These are phyloP conservation scores for Leucoptera coffeella DNA, from an alignment of 2,888 invertebrate genomes.

Conservation along the genomic window DNA sequence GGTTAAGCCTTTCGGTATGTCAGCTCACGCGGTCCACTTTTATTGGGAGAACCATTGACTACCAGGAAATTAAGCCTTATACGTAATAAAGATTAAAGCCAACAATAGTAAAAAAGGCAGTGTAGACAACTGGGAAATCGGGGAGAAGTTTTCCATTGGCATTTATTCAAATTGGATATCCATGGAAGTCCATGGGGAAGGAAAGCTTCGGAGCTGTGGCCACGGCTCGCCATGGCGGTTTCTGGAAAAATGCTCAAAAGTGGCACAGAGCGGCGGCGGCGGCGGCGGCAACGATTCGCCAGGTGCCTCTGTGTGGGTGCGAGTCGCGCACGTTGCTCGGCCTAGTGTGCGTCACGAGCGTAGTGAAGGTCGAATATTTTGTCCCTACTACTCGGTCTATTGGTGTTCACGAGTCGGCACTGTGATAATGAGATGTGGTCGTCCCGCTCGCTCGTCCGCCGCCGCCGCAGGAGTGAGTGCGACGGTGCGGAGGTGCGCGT, in stretches of 20 bases:
- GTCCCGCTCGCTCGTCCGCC: conserved; percentile 29
- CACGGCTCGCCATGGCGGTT: conserved; percentile 40
- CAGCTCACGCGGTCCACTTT: too few relatives aligned
- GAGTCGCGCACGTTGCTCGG: conserved; percentile 12
- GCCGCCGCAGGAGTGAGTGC: conserved; percentile 16
- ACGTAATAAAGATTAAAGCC: too few relatives aligned
- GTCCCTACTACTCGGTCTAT: conserved; percentile 51
- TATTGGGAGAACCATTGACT: not conserved
- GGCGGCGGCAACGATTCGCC: conserved; percentile 23
- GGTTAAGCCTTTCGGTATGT: too few relatives aligned
- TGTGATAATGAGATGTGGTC: conserved; percentile 38
- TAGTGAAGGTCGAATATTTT: conserved; percentile 53
- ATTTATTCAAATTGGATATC: not conserved
- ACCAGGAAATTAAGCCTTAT: too few relatives aligned
- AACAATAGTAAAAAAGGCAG: too few relatives aligned
- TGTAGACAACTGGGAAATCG: conserved; percentile 5
- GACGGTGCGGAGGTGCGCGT: conserved; percentile 36
- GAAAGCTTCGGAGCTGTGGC: conserved; percentile 7
- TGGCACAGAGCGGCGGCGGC: conserved; percentile 28
- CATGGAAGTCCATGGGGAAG: conserved; percentile 2
- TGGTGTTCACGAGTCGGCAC: conserved; percentile 49
- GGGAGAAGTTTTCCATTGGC: conserved; percentile 3
- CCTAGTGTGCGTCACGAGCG: conserved; percentile 14
- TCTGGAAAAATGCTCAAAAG: conserved; percentile 51
- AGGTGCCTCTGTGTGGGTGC: conserved; percentile 27